These are phyloP conservation scores for Gymnogyps californianus DNA, from an alignment of 2,113 vertebrate species.

Conservation along the genomic window DNA sequence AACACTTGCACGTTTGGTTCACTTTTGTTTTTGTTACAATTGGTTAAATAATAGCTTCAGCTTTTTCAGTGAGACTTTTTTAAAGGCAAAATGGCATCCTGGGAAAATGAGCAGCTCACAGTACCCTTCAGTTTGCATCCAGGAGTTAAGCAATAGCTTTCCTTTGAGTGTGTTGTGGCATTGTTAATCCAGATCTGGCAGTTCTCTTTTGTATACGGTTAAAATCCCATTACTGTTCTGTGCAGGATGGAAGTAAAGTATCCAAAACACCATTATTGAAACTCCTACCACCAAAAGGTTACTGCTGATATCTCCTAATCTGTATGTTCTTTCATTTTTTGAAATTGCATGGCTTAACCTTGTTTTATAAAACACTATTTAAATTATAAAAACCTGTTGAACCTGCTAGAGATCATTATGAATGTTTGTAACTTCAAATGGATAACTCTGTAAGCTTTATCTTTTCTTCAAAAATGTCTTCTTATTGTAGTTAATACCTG, in stretches of 20 bases:
- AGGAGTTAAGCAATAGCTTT: background rate
- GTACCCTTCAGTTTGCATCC: background rate
- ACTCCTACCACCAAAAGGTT: background rate
- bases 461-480: background rate
- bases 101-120: rapidly evolving
- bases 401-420: background rate
- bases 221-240: background rate
- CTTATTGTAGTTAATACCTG: background rate
- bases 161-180: background rate
- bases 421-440: background rate
- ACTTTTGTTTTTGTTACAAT: background rate
- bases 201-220: background rate
- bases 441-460: background rate
- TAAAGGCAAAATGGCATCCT: background rate
- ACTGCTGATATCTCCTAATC: background rate
- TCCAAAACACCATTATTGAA: background rate
- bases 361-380: background rate
- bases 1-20: background rate
- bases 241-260: background rate
- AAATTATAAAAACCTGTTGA: background rate
- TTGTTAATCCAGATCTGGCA: background rate
- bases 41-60: background rate
- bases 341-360: background rate
- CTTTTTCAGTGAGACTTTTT: background rate
- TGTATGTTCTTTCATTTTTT: background rate